Conservation (phyloP, 2,888 invertebrate genomes). For the Heliconius aoede region DNA sequence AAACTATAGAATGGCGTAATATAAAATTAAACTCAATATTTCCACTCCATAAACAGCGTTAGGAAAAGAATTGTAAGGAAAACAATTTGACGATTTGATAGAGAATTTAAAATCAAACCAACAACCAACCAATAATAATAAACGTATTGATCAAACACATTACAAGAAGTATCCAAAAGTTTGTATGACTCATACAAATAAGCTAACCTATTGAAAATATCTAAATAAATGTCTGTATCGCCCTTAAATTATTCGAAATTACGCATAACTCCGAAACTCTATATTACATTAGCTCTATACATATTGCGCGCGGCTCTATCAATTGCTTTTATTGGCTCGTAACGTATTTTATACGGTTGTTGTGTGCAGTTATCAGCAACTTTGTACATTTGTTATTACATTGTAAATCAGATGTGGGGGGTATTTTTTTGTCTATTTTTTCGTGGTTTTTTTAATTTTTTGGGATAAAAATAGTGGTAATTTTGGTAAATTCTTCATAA, state of each 20-base stretch:
- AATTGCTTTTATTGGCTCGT: constrained; percentile 31
- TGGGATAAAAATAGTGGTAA: too few species aligned
- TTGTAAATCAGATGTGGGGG: background rate
- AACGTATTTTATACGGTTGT: constrained; percentile 29
- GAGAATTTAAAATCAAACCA: too few species aligned
- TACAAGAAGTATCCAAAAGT: background rate
- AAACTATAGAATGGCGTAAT: too few species aligned
- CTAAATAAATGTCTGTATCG: constrained; percentile 5
- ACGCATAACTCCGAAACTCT: constrained; percentile 9
- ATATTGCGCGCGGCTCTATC: constrained; percentile 18
- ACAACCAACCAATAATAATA: background rate
- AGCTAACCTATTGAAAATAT: background rate
- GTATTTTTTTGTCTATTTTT: background rate
- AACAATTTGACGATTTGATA: too few species aligned
- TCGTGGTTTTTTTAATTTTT: background rate
- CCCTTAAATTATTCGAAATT: constrained; percentile 17
- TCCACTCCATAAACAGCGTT: too few species aligned
- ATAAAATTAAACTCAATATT: too few species aligned
- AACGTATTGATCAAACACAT: background rate
- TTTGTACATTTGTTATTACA: constrained; percentile 25
- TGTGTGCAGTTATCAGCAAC: constrained; percentile 25
- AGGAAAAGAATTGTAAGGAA: too few species aligned
- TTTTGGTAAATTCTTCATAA: background rate
- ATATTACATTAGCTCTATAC: background rate
- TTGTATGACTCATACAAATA: constrained; percentile 8